Percentiles rank a stretch among this genome's conserved stretches.
phyloP scores from a whole-genome alignment of 2,888 invertebrate genomes.

The Pollenia labialis region DNA sequence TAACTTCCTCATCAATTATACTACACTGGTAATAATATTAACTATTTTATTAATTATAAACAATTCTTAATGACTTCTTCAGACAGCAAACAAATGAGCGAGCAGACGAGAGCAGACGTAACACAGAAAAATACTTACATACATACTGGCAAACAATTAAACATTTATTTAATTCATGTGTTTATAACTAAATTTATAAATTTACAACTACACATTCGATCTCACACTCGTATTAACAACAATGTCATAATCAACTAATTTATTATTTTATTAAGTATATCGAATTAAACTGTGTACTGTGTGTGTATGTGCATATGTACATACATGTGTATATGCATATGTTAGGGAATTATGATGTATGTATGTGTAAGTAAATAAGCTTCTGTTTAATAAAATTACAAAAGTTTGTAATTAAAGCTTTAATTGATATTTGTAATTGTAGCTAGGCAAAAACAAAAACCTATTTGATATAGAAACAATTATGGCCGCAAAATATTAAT shows the following conservation, averaged over 20 bases:
- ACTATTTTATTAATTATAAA: constrained; percentile 42
- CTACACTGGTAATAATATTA: background rate
- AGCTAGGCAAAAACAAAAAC: constrained; percentile 10
- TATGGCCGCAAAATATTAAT: background rate
- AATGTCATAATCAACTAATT: constrained; percentile 44
- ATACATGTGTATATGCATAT: background rate
- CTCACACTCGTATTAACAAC: background rate
- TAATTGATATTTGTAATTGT: constrained; percentile 46
- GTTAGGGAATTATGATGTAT: background rate
- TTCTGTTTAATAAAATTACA: constrained; percentile 30
- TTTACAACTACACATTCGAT: background rate
- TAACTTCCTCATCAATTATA: background rate
- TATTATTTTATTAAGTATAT: constrained; percentile 53
- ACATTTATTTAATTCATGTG: background rate
- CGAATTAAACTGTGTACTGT: constrained; percentile 41
- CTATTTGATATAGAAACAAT: constrained; percentile 12
- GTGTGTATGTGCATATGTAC: too few relatives aligned
- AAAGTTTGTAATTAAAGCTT: constrained; percentile 60
- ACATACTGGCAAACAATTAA: background rate
- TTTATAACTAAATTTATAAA: background rate
- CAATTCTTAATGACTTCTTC: constrained; percentile 12
- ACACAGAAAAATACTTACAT: background rate
- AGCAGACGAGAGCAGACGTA: background rate
- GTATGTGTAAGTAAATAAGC: background rate
- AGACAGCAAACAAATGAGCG: background rate